phyloP scores from a whole-genome alignment of 2,888 invertebrate genomes.

The Callimorpha dominula region DNA sequence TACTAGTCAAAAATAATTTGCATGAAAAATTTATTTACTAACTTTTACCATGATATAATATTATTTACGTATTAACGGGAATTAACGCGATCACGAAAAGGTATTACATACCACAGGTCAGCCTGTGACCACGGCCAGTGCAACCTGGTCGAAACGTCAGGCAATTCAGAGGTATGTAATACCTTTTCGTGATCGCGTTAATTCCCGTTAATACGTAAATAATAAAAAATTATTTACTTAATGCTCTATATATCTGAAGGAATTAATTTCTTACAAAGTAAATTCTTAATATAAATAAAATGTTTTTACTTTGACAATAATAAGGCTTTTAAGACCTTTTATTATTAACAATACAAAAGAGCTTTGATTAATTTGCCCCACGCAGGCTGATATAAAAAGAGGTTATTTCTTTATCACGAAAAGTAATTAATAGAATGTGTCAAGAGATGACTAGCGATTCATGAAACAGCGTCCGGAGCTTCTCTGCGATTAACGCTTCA shows the following conservation, averaged over 20 bases:
- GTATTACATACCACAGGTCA: no score
- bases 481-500: constrained; percentile 41
- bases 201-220: no score
- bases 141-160: no score
- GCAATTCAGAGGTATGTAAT: no score
- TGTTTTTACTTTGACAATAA: background rate
- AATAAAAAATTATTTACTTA: background rate
- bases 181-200: no score
- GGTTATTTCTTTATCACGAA: constrained; percentile 34
- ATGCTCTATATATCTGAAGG: background rate
- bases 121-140: no score
- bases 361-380: constrained; percentile 46
- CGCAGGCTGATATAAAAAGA: constrained; percentile 29
- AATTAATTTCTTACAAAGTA: constrained; percentile 1
- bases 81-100: no score
- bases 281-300: background rate
- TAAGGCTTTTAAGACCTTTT: constrained; percentile 12
- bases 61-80: no score
- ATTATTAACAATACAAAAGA: constrained; percentile 42
- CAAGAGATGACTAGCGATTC: constrained; percentile 51
- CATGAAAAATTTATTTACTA: background rate
- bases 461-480: constrained; percentile 36
- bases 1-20: background rate
- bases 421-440: constrained; percentile 55
- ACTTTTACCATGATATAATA: no score